Percentiles rank a stretch among this genome's conserved stretches.
phyloP scores from a whole-genome alignment of 2,888 invertebrate species.

The Epirrhoe tristata region DNA sequence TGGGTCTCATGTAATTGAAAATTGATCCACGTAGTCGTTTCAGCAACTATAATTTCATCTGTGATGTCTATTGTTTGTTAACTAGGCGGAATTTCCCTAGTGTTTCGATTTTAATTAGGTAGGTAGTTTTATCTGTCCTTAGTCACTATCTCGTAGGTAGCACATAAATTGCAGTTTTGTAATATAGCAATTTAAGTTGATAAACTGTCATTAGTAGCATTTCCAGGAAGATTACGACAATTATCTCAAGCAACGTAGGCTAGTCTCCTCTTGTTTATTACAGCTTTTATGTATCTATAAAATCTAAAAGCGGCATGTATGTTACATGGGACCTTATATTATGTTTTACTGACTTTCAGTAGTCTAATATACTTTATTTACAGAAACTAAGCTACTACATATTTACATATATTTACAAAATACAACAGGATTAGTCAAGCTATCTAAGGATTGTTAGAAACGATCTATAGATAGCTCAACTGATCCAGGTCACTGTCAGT shows the following conservation, averaged over 20 bases:
- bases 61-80: conserved; percentile 2
- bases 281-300: conserved; percentile 39
- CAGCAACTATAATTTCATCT: background rate
- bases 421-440: too few species aligned
- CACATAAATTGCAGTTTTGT: background rate
- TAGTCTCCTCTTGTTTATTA: conserved; percentile 63
- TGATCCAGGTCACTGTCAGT: too few species aligned
- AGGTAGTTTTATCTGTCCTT: background rate
- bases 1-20: background rate
- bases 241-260: conserved; percentile 59
- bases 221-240: conserved; percentile 67
- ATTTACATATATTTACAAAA: too few species aligned
- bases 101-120: background rate
- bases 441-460: too few species aligned
- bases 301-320: background rate
- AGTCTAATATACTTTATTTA: too few species aligned
- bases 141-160: background rate
- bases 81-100: conserved; percentile 28
- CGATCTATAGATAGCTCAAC: too few species aligned
- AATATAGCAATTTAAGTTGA: conserved; percentile 30
- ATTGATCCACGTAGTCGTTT: background rate
- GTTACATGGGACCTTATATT: background rate
- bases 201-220: conserved; percentile 44
- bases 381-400: too few species aligned
- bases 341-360: background rate